Conservation (phyloP, 92 coral and sea anemone genomes). For the Ricordea florida region DNA sequence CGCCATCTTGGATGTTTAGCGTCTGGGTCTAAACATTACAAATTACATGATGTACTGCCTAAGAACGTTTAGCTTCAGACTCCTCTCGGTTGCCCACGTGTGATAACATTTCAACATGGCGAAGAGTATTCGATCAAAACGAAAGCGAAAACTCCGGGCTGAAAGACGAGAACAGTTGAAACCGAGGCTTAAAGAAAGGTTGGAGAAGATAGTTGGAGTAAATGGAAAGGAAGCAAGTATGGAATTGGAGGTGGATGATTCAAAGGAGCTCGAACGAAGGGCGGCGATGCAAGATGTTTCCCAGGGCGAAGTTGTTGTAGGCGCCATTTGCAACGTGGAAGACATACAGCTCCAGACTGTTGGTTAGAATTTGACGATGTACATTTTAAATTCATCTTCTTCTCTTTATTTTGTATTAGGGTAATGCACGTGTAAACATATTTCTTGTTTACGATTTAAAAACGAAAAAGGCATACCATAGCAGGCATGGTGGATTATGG, state of each 20-base stretch:
- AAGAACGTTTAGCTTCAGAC: not conserved
- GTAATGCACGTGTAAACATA: too few species aligned
- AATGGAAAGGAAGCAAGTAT: conserved; percentile 60
- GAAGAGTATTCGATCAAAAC: conserved; percentile 94
- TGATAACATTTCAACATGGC: conserved; percentile 90
- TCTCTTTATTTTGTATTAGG: too few species aligned
- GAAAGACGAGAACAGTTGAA: conserved; percentile 75
- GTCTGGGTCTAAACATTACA: not conserved
- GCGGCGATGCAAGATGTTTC: too few species aligned
- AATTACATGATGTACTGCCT: not conserved
- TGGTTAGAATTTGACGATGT: too few species aligned
- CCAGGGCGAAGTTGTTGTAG: too few species aligned
- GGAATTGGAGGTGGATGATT: conserved; percentile 29
- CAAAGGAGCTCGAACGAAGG: conserved; percentile 1
- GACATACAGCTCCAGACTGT: too few species aligned
- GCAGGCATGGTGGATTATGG: too few species aligned
- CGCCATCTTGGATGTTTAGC: conserved; percentile 79
- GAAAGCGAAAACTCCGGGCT: conserved; percentile 88
- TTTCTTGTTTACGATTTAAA: too few species aligned
- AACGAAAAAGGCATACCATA: too few species aligned
- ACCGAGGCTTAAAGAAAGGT: conserved; percentile 73
- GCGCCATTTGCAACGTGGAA: too few species aligned
- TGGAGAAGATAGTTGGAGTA: conserved; percentile 69
- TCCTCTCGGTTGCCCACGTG: conserved; percentile 54
- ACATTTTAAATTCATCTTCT: too few species aligned